Percentiles rank a stretch among this genome's conserved stretches.
Evolutionary conservation across 2,797 vertebrate species (phyloP).

Genomic region (Leptodactylus fallax): DNA sequence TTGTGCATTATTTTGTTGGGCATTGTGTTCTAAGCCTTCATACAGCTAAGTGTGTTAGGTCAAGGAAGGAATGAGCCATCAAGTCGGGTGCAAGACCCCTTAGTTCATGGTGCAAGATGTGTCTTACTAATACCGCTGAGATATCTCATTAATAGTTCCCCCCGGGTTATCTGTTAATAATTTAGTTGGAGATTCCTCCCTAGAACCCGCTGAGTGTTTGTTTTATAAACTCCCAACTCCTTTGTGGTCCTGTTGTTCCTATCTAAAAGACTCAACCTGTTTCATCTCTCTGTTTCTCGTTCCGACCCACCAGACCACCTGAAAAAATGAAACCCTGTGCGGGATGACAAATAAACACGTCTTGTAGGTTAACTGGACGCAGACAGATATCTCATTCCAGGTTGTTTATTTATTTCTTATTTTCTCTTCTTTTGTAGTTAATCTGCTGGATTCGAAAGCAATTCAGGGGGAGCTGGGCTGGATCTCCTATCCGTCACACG

Average conservation of each 20-base stretch:
- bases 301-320: slow-evolving; percentile 75
- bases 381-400: slow-evolving; percentile 75
- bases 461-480: slow-evolving; percentile 98
- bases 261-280: slow-evolving; percentile 51
- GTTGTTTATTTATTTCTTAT: slow-evolving; percentile 67
- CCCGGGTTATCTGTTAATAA: slow-evolving; percentile 66
- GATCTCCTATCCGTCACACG: slow-evolving; percentile 96
- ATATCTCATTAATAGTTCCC: slow-evolving; percentile 56
- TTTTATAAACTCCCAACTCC: slow-evolving; percentile 64
- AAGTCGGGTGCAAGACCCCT: slow-evolving; percentile 1
- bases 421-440: slow-evolving; percentile 83
- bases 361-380: slow-evolving; percentile 73
- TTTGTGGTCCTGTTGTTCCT: slow-evolving; percentile 60
- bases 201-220: slow-evolving; percentile 65
- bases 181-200: slow-evolving; percentile 63
- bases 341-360: slow-evolving; percentile 68
- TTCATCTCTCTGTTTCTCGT: slow-evolving; percentile 64
- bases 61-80: slow-evolving; percentile 20
- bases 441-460: slow-evolving; percentile 98
- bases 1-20: not conserved
- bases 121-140: slow-evolving; percentile 6
- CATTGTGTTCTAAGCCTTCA: not conserved
- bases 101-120: slow-evolving; percentile 9
- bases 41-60: not conserved
- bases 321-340: slow-evolving; percentile 73